Evolutionary conservation across 2,797 vertebrate genomes (phyloP), one percentile per base, ranked within the genome.

Genomic region (Pogoniulus pusillus): DNA sequence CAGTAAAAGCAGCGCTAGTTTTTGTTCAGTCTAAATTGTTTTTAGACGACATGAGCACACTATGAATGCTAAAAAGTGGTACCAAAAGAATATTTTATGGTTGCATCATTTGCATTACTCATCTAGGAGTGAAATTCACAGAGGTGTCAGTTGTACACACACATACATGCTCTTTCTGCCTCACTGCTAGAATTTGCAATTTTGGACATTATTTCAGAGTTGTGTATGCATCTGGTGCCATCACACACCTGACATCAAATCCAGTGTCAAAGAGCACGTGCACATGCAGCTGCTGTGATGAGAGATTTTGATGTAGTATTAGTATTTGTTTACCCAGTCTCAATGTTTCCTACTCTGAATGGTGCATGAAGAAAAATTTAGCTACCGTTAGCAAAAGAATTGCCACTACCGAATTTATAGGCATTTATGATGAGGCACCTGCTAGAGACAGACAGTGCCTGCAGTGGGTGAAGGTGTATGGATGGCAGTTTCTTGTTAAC

Each of bases 1-100:
- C 95, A 82, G 91, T 95, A 95, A 95, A 96, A 97, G 93, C 90
- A 93, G 90, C 60, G 41, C 77, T 55, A 71, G 82, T 94, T 96
- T 97, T 95, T 90, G 68, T 97, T 96, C 20, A 4, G 82, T 95
- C 92, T 94, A 94, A 97, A 97, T 97, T 97, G 95, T 97, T 97
- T 98, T 95, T 87, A 95, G 97, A 90, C 93, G 39, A 72, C 89
- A 93, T 4, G 10, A 87, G 73, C 93, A 71, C 64, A 35, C 29
- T 90, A 35, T 83, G 96, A 96, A 98, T 97, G 94, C 91, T 94
- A 90, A 97, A 90, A 89, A 96, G 84, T 87, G 92, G 69, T 55
- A 90, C 69, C 54, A 80, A 86, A 94, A 93, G 68, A 95, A 92
- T 91, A 82, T 91, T 94, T 93, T 83, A 82, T 86, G 91, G 87